Evolutionary conservation across 2,113 vertebrate species (phyloP).

Genomic region (Dicaeum eximium): DNA sequence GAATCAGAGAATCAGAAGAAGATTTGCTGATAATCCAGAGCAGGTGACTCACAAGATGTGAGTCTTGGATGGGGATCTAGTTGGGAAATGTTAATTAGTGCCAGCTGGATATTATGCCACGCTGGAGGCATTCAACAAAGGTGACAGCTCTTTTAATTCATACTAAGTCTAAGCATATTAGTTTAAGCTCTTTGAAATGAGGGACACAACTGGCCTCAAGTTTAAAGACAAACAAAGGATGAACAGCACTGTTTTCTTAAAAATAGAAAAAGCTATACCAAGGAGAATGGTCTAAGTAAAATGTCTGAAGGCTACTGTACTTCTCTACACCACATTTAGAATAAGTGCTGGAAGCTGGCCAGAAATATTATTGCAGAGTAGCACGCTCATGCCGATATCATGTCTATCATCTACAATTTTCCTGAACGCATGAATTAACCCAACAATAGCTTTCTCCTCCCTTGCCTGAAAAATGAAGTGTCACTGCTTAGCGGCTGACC

Average conservation of each 20-base stretch:
- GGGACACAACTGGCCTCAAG: neutral
- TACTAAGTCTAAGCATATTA: neutral
- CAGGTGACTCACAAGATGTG: neutral
- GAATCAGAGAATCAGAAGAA: neutral
- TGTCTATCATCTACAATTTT: neutral
- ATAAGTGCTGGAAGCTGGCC: neutral
- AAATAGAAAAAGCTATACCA: neutral
- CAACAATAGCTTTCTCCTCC: neutral
- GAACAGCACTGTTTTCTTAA: neutral
- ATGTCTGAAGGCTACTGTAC: neutral
- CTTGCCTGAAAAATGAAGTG: neutral
- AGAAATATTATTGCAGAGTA: neutral
- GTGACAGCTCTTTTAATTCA: neutral
- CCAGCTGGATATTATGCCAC: neutral
- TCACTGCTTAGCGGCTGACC: neutral
- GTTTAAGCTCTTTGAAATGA: neutral
- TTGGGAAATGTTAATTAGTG: neutral
- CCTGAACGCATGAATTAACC: slow-evolving; percentile 12
- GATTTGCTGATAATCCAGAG: neutral
- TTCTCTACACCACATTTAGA: neutral
- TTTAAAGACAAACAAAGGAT: neutral
- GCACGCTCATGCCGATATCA: neutral
- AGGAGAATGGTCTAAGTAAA: neutral
- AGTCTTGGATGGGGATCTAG: neutral
- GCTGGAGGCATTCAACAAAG: neutral